Evolutionary conservation across 2,113 vertebrate genomes (phyloP).

Genomic region (Pseudorasbora parva): DNA sequence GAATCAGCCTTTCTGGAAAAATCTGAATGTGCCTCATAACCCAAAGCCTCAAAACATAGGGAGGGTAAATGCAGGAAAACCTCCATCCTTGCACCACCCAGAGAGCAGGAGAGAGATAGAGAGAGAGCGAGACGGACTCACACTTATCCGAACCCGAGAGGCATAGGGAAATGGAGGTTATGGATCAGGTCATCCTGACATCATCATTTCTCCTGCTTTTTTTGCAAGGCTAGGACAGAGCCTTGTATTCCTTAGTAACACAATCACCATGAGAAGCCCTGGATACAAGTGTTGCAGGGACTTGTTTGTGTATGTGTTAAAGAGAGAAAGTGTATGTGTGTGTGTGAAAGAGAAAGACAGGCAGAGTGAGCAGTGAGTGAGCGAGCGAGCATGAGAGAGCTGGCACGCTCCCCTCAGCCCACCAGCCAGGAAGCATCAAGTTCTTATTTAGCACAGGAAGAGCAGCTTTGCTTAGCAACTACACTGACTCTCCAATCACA

Average conservation of each 20-base stretch:
- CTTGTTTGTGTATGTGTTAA: slow-evolving; percentile 37
- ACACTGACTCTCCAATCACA: slow-evolving; percentile 78
- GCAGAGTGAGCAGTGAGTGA: slow-evolving; percentile 21
- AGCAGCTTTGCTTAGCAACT: slow-evolving; percentile 84
- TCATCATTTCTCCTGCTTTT: slow-evolving; percentile 38
- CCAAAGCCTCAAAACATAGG: slow-evolving; percentile 34
- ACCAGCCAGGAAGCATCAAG: slow-evolving; percentile 78
- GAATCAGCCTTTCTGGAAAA: slow-evolving; percentile 56
- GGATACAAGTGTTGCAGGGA: slow-evolving; percentile 49
- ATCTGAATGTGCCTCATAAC: slow-evolving; percentile 43
- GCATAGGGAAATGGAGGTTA: slow-evolving; percentile 52
- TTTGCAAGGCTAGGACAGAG: slow-evolving; percentile 28
- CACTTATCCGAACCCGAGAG: slow-evolving; percentile 3
- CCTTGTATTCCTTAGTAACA: slow-evolving; percentile 39
- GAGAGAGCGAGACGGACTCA: slow-evolving; percentile 57
- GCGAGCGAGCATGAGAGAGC: slow-evolving; percentile 49
- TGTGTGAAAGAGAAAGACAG: slow-evolving; percentile 19
- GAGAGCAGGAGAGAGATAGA: slow-evolving; percentile 34
- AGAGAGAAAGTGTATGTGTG: slow-evolving; percentile 24
- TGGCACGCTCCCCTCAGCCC: slow-evolving; percentile 73
- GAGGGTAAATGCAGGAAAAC: slow-evolving; percentile 44
- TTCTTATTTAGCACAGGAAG: slow-evolving; percentile 84
- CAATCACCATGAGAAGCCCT: slow-evolving; percentile 47
- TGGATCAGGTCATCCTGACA: slow-evolving; percentile 65
- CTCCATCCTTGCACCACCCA: slow-evolving; percentile 42